A percentile compares a stretch with the other conserved stretches of the same genome.
These are phyloP conservation scores for Hipposideros armiger DNA, from an alignment of 2,113 vertebrate genomes.

Conservation along the genomic window DNA sequence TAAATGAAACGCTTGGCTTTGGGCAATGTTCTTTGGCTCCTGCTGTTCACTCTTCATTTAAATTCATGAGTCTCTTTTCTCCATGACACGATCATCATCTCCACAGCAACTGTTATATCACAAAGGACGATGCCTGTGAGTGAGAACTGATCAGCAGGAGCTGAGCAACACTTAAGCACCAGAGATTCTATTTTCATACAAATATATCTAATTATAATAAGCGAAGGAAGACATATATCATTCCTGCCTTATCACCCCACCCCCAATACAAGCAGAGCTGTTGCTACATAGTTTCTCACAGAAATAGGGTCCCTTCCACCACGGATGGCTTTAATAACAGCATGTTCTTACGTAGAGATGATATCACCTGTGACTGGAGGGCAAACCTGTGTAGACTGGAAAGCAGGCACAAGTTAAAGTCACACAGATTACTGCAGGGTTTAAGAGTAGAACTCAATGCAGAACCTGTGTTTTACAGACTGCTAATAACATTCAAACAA, in stretches of 20 bases:
- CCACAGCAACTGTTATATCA: constrained; percentile 79
- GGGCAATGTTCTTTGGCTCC: constrained; percentile 65
- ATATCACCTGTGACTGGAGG: constrained; percentile 25
- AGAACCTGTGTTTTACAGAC: background rate
- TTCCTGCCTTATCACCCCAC: background rate
- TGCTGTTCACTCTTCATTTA: constrained; percentile 76
- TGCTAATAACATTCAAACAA: constrained; percentile 13
- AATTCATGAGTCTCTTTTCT: constrained; percentile 76
- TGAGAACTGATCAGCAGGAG: constrained; percentile 73
- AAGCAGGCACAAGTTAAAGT: constrained; percentile 33
- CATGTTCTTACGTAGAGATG: background rate
- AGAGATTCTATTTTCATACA: constrained; percentile 79
- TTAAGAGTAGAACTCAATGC: background rate
- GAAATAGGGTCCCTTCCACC: constrained; percentile 8
- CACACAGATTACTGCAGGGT: background rate
- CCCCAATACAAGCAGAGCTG: background rate
- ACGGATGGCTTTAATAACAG: constrained; percentile 45
- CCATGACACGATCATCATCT: constrained; percentile 80
- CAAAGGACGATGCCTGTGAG: constrained; percentile 71
- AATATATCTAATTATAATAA: constrained; percentile 79
- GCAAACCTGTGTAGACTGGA: constrained; percentile 21
- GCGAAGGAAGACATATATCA: constrained; percentile 60
- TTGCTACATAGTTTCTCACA: background rate
- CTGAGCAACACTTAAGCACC: constrained; percentile 73
- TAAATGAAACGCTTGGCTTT: constrained; percentile 70